Evolutionary conservation across 2,888 invertebrate species (phyloP), one percentile per base, ranked within the genome.

Genomic region (Stomorhina lunata): DNA sequence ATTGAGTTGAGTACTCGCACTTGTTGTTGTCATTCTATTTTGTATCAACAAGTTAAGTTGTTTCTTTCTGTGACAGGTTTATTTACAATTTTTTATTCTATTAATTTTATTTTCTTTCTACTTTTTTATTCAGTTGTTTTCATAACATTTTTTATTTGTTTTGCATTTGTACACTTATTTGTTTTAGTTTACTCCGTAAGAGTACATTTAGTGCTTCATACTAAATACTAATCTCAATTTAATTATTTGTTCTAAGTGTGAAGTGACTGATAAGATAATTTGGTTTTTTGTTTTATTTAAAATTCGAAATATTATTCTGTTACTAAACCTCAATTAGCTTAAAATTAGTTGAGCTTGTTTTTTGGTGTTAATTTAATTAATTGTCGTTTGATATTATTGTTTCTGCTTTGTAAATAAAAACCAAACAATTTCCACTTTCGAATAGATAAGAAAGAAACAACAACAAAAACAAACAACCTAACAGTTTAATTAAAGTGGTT

Each of bases 251-350:
- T 43, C 7, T 27, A 5, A 72, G 53, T 55, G 53, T 48, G 25
- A 1, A n/a, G n/a, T n/a, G 15, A 65, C n/a, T 66, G 82, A 83
- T 83, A 66, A 83, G 82, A 83, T 76, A 79, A 65, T 32, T 57
- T n/a, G n/a, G 20, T n/a, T 27, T n/a, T 50, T 57, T 32, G 22
- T 50, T 75, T 27, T 25, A 2, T 27, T 22, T 61, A 48, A 63
- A 37, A 65, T 48, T n/a, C n/a, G 45, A 71, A 79, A 65, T 71
- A 57, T 78, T 71, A 22, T 57, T 55, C 72, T 72, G 57, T 57
- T 68, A 68, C 59, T 48, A 27, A 73, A 72, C 73, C 72, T 55
- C 72, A 68, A 78, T 80, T 69, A 80, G 69, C 29, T 29, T 34
- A 27, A 61, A 50, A 65, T 66, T 73, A 40, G 63, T 59, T 25